Evolutionary conservation across 1,140 invertebrate species (phyloP).

Genomic region (Listronotus oregonensis): DNA sequence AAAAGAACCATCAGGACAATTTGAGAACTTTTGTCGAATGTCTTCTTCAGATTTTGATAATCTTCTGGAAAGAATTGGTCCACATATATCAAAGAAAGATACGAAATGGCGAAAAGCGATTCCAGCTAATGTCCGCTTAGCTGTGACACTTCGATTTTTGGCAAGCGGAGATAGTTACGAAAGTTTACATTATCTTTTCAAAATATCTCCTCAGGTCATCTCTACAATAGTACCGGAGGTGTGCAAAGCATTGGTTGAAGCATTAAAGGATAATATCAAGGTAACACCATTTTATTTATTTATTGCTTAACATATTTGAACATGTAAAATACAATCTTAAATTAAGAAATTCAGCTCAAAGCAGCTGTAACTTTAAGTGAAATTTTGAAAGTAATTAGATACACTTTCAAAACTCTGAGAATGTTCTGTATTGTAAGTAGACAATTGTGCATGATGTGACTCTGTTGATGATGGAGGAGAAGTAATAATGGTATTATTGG

Average conservation of each 20-base stretch:
- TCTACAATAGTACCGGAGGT: slow-evolving; percentile 37
- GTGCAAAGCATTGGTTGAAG: slow-evolving; percentile 11
- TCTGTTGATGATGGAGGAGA: no score
- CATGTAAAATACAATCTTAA: no score
- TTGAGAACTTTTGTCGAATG: slow-evolving; percentile 39
- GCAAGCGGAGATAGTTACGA: slow-evolving; percentile 46
- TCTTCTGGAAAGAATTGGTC: slow-evolving; percentile 19
- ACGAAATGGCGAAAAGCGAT: slow-evolving; percentile 38
- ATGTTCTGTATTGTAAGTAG: no score
- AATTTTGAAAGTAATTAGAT: no score
- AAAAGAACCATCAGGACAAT: slow-evolving; percentile 27
- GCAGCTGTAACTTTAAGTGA: no score
- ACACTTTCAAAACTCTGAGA: no score
- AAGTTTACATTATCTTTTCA: slow-evolving; percentile 48
- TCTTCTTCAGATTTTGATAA: slow-evolving; percentile 37
- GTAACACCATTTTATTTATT: no score
- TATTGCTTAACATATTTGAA: no score
- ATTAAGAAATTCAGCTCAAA: no score
- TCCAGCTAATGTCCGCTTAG: slow-evolving; percentile 43
- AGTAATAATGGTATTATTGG: no score
- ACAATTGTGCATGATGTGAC: no score
- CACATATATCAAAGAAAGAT: slow-evolving; percentile 34
- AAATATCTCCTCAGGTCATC: slow-evolving; percentile 45
- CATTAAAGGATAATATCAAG: slow-evolving; percentile 8
- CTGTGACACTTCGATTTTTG: slow-evolving; percentile 48